phyloP scores from a whole-genome alignment of 2,113 vertebrate species.

The Pterocles gutturalis region DNA sequence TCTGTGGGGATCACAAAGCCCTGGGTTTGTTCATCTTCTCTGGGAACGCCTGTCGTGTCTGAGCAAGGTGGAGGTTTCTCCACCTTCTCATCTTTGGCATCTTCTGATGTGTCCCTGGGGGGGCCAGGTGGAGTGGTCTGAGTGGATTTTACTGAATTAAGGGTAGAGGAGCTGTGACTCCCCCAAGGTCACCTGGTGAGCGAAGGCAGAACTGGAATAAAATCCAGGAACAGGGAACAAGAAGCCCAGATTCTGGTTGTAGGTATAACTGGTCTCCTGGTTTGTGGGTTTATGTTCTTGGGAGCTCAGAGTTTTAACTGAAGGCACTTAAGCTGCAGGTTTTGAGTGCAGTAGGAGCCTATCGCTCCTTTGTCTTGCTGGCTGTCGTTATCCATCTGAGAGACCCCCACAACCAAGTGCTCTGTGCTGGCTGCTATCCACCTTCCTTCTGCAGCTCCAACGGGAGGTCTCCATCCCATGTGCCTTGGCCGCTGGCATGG shows the following conservation, averaged over 20 bases:
- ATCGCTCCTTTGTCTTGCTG: background rate
- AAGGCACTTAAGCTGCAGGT: background rate
- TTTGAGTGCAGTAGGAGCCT: background rate
- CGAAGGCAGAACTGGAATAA: background rate
- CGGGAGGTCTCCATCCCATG: accelerated
- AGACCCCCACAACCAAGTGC: background rate
- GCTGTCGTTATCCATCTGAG: accelerated
- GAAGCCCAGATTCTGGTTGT: background rate
- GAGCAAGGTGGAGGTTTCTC: background rate
- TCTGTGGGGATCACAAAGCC: background rate
- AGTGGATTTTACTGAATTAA: background rate
- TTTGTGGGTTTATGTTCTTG: background rate
- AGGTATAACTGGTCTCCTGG: background rate
- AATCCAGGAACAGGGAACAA: accelerated
- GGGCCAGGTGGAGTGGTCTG: background rate
- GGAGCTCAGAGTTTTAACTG: background rate
- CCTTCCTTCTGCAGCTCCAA: background rate
- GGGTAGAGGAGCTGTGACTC: background rate
- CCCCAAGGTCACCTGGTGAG: background rate
- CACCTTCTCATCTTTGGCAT: background rate
- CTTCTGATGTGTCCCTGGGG: too few species aligned
- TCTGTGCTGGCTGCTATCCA: background rate
- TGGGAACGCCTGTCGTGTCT: too few species aligned
- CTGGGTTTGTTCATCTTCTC: background rate
- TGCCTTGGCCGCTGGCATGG: background rate